phyloP scores from a whole-genome alignment of 64 coral and sea anemone genomes.

The Astreopora myriophthalma region DNA sequence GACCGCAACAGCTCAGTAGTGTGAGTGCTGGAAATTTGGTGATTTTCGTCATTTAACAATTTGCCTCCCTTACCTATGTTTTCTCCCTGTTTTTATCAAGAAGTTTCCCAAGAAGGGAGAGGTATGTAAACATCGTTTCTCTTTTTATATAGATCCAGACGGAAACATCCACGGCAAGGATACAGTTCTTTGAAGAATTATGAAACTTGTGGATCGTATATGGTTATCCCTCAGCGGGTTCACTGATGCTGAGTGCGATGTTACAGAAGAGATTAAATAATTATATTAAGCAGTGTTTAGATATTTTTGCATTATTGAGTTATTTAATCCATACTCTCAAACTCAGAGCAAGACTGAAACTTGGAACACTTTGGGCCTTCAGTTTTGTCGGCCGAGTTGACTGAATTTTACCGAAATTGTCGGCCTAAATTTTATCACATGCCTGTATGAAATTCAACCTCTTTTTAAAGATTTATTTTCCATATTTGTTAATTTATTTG shows the following conservation, averaged over 20 bases:
- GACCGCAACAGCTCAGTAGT: too few relatives aligned
- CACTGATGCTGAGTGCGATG: background rate
- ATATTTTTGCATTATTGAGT: background rate
- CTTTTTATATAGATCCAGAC: slow-evolving; percentile 9
- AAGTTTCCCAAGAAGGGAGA: too few relatives aligned
- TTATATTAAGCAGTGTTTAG: background rate
- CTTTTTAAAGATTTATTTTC: background rate
- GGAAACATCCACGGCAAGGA: slow-evolving; percentile 5
- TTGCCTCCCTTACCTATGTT: too few relatives aligned
- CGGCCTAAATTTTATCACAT: too few relatives aligned
- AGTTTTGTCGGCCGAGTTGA: too few relatives aligned
- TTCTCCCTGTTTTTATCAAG: too few relatives aligned
- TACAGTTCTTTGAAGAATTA: slow-evolving; percentile 51
- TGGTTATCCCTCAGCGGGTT: background rate
- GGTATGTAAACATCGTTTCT: background rate
- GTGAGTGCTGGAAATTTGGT: too few relatives aligned
- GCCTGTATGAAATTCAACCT: too few relatives aligned
- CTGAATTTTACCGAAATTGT: background rate
- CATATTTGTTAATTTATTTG: background rate
- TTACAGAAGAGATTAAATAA: background rate
- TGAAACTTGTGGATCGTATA: background rate
- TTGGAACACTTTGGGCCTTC: too few relatives aligned
- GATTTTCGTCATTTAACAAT: too few relatives aligned
- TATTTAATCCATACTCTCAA: slow-evolving; percentile 15
- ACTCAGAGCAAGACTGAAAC: too few relatives aligned